Conservation (phyloP, 2,797 vertebrate genomes). For the Tenualosa ilisha region DNA sequence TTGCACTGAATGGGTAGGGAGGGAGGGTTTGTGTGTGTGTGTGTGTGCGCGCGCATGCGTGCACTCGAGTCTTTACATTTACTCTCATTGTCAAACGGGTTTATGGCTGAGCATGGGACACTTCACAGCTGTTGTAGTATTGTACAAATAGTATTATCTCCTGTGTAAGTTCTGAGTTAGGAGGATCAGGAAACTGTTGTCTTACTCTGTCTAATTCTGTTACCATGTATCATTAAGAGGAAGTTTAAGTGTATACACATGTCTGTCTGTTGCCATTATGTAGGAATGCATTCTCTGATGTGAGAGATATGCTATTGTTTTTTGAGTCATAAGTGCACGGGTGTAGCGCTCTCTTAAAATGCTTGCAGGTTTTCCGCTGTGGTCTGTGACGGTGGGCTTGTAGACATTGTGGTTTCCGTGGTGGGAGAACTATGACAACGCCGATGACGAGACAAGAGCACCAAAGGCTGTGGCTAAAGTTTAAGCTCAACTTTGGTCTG, state of each 20-base stretch:
- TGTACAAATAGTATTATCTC: not conserved
- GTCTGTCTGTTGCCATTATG: not conserved
- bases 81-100: not conserved
- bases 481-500: not conserved
- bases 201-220: not conserved
- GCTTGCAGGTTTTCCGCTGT: not conserved
- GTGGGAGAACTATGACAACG: not conserved
- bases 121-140: not conserved
- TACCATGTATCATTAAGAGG: no score
- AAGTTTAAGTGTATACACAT: not conserved
- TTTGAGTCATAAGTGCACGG: not conserved
- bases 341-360: not conserved
- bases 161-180: not conserved
- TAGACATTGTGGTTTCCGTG: not conserved
- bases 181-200: not conserved
- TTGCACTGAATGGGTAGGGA: not conserved
- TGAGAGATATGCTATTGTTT: not conserved
- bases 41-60: not conserved
- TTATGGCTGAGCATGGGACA: constrained; percentile 5
- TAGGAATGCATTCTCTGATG: not conserved
- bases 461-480: not conserved
- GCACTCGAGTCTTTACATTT: not conserved
- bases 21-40: not conserved
- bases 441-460: not conserved
- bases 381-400: not conserved